These are phyloP conservation scores for Brachyistius frenatus DNA, from an alignment of 2,113 vertebrate genomes.

Conservation along the genomic window DNA sequence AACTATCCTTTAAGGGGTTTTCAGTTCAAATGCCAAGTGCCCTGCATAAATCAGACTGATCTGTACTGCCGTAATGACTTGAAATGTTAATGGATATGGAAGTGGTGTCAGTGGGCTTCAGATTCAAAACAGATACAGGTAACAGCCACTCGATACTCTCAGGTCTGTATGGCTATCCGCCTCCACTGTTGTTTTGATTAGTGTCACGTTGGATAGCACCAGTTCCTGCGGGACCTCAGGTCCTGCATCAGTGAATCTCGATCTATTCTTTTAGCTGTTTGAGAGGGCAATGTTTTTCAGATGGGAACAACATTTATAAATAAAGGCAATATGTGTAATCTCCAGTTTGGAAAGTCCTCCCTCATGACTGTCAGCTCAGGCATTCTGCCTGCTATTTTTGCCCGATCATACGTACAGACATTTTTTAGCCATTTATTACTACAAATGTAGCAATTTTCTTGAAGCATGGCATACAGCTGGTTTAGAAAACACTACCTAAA, in stretches of 20 bases:
- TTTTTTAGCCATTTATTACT: constrained; percentile 11
- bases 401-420: not conserved
- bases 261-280: constrained; percentile 29
- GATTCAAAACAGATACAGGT: constrained; percentile 27
- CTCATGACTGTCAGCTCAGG: not conserved
- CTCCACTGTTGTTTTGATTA: constrained; percentile 54
- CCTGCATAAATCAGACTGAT: constrained; percentile 5
- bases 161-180: constrained; percentile 16
- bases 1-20: not conserved
- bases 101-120: not conserved
- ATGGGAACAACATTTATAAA: not conserved
- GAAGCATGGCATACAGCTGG: not conserved
- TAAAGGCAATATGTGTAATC: not conserved
- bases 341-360: not conserved
- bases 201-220: constrained; percentile 18
- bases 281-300: not conserved
- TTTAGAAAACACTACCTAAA: not conserved
- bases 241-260: constrained; percentile 34
- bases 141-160: constrained; percentile 18
- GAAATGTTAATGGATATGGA: constrained; percentile 16
- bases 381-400: not conserved
- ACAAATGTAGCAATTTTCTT: not conserved
- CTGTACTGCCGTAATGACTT: constrained; percentile 2
- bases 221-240: constrained; percentile 34
- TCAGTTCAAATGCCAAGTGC: not conserved